Base-by-base conservation (phyloP, 2,797 vertebrate species). In the Argentina silus region DNA sequence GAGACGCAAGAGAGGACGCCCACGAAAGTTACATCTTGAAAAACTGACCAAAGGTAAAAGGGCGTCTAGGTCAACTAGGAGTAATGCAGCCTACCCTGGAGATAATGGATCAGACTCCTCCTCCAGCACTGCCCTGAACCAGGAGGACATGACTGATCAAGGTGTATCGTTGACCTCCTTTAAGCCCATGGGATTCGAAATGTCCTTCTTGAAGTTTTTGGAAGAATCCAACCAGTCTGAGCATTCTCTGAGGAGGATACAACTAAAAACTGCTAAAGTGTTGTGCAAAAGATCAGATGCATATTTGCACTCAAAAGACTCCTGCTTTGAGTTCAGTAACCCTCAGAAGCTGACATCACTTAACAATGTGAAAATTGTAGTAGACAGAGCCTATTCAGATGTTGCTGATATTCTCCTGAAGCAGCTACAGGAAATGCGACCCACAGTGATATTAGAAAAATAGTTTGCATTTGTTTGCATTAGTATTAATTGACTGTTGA, bases 111-210 rank as follows among this genome's bases (percentile, higher is more conserved):
- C 95, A 0, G 95, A 96, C 78, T 93, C 92, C 6, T 89, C 90
- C 21, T 91, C 95, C 47, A 72, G 85, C 43, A 64, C 85, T 0
- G 70, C 79, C 0, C 77, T 91, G 0, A 81, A 90, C 0, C 89
- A 89, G 0, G 94, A 96, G 55, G 93, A 95, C 7, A 85, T 80
- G 15, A 63, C 70, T 0, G 93, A 96, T 47, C 91, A 92, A 0
- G 87, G 88, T 47, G 92, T 95, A 0, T 92, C 95, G 0, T 92
- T 98, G 88, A 94, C 95, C 80, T 94, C 97, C 0, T 99, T 99
- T 78, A 99, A 97, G 76, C 98, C 98, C 0, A 97, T 99, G 96
- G 98, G 98, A 42, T 99, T 99, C 80, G 97, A 99, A 90, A 95
- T 96, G 69, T 98, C 98, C 0, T 99, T 99, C 88, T 91, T 99